phyloP scores from a whole-genome alignment of 2,797 vertebrate genomes.

The Esox lucius region DNA sequence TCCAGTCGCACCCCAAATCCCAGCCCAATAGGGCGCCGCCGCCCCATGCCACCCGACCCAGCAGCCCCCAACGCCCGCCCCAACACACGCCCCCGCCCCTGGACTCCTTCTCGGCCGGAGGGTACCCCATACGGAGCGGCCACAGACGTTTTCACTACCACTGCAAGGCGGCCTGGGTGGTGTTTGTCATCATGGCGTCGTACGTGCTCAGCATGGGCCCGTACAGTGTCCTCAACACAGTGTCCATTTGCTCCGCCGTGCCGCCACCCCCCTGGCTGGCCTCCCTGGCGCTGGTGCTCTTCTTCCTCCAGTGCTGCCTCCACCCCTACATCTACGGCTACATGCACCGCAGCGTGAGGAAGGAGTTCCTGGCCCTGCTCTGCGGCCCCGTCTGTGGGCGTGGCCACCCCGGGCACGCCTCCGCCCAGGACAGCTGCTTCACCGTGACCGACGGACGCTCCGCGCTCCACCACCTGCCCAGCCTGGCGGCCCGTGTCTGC shows the following conservation, averaged over 20 bases:
- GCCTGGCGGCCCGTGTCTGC: slow-evolving; percentile 69
- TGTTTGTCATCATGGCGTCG: slow-evolving; percentile 88
- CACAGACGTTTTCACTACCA: slow-evolving; percentile 83
- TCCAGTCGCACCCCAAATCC: slow-evolving; percentile 71
- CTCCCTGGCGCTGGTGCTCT: slow-evolving; percentile 82
- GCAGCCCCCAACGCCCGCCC: slow-evolving; percentile 56
- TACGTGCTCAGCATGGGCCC: slow-evolving; percentile 88
- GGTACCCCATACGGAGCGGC: slow-evolving; percentile 67
- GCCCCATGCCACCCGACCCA: slow-evolving; percentile 52
- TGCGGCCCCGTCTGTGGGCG: slow-evolving; percentile 77
- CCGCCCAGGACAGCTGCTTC: slow-evolving; percentile 76
- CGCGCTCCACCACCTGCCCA: slow-evolving; percentile 64
- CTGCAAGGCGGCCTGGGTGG: slow-evolving; percentile 87
- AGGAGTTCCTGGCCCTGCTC: slow-evolving; percentile 82
- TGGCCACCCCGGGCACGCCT: slow-evolving; percentile 68
- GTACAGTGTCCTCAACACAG: slow-evolving; percentile 83
- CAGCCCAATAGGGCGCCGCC: slow-evolving; percentile 59
- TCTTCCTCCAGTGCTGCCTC: slow-evolving; percentile 88
- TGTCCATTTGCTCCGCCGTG: slow-evolving; percentile 73
- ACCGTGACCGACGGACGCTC: slow-evolving; percentile 77
- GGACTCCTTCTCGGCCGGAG: slow-evolving; percentile 52
- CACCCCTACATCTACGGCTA: slow-evolving; percentile 90
- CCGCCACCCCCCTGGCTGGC: slow-evolving; percentile 79
- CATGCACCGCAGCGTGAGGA: slow-evolving; percentile 88
- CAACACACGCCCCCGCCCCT: slow-evolving; percentile 55